Percentiles rank a stretch among this genome's conserved stretches.
phyloP scores from a whole-genome alignment of 2,797 vertebrate species.

The Tamandua tetradactyla region DNA sequence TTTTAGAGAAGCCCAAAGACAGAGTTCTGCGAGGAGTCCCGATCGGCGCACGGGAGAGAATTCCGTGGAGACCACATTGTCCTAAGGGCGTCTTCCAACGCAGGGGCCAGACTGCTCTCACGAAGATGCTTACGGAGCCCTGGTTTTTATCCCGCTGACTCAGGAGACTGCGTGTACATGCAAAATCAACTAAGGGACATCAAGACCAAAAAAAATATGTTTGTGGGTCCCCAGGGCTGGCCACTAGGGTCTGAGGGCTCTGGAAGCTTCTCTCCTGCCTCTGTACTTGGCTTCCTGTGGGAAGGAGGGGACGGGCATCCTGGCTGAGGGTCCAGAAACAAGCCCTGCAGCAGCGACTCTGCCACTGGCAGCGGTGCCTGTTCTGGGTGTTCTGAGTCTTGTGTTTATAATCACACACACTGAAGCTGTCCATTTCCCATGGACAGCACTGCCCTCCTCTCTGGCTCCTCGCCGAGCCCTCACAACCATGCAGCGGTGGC shows the following conservation, averaged over 20 bases:
- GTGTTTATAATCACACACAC: too few relatives aligned
- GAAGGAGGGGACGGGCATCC: too few relatives aligned
- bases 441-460: too few relatives aligned
- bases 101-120: rapidly evolving
- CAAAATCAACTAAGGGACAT: neutral
- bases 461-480: rapidly evolving
- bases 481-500: rapidly evolving
- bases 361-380: neutral
- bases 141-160: too few relatives aligned
- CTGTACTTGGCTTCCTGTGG: rapidly evolving
- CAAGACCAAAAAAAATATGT: neutral
- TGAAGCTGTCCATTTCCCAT: too few relatives aligned
- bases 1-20: neutral
- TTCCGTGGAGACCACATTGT: rapidly evolving
- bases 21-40: rapidly evolving
- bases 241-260: too few relatives aligned
- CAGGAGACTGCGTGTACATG: neutral
- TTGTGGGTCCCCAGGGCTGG: neutral
- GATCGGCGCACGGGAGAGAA: neutral
- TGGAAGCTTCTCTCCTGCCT: neutral
- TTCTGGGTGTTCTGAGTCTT: too few relatives aligned
- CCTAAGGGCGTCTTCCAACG: rapidly evolving
- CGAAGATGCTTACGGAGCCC: rapidly evolving
- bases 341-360: rapidly evolving
- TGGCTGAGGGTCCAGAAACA: too few relatives aligned